Conservation (phyloP, 2,113 vertebrate species). For the Macrotus californicus region DNA sequence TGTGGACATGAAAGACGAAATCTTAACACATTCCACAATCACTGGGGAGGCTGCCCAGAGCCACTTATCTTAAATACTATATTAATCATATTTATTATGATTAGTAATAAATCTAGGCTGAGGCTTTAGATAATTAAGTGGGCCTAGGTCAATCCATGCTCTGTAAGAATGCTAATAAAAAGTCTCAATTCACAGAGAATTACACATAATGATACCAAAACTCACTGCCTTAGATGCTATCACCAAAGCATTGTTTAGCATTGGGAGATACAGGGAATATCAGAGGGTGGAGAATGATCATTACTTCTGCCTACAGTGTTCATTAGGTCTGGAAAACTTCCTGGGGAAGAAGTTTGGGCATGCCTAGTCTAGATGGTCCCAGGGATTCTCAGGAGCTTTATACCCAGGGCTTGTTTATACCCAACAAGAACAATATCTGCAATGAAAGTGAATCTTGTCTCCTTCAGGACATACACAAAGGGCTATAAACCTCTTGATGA, state of each 20-base stretch:
- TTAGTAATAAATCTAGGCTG: neutral
- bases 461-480: conserved; percentile 93
- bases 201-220: conserved; percentile 15
- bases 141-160: neutral
- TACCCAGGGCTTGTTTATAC: neutral
- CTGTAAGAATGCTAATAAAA: conserved; percentile 43
- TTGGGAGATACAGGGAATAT: neutral
- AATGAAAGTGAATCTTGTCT: conserved; percentile 92
- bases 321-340: neutral
- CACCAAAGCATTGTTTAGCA: neutral
- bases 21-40: neutral
- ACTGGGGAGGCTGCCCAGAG: conserved; percentile 2
- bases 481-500: conserved; percentile 94
- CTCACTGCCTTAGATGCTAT: neutral
- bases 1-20: conserved; percentile 40
- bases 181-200: neutral
- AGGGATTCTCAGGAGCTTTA: neutral
- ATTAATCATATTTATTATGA: conserved; percentile 59
- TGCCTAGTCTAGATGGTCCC: neutral
- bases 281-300: neutral
- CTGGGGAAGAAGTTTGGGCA: neutral
- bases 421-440: conserved; percentile 92
- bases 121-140: conserved; percentile 35
- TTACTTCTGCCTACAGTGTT: neutral
- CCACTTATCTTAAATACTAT: conserved; percentile 47